Percentiles rank a stretch among this genome's conserved stretches.
phyloP scores from a whole-genome alignment of 2,888 invertebrate species.

The Cerastis leucographa region DNA sequence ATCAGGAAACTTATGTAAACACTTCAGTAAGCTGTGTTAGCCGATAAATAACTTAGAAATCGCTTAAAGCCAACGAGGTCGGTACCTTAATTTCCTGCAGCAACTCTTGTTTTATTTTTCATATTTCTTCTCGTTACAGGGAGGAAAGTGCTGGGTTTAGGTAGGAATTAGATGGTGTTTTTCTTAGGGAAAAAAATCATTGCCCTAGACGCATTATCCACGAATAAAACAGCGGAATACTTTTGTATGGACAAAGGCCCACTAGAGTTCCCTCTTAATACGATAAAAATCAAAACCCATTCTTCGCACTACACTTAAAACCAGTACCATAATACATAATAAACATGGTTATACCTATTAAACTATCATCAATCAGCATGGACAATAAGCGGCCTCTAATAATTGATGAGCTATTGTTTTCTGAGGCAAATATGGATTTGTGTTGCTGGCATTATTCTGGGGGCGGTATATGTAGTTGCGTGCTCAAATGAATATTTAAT shows the following conservation, averaged over 20 bases:
- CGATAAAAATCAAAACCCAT: not conserved
- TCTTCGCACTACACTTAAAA: not conserved
- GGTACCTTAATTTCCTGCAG: slow-evolving; percentile 50
- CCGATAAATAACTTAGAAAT: slow-evolving; percentile 50
- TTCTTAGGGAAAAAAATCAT: no score
- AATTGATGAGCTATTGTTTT: slow-evolving; percentile 52
- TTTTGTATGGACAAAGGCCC: no score
- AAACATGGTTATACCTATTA: slow-evolving; percentile 20
- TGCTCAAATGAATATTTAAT: slow-evolving; percentile 38
- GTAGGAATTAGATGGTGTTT: not conserved
- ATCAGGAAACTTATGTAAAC: slow-evolving; percentile 59
- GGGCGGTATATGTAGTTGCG: slow-evolving; percentile 8
- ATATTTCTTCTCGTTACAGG: slow-evolving; percentile 30
- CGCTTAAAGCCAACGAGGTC: slow-evolving; percentile 38
- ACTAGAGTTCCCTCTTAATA: no score
- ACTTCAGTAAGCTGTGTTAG: slow-evolving; percentile 40
- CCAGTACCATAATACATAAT: slow-evolving; percentile 15
- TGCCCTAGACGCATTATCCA: no score
- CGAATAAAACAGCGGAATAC: no score
- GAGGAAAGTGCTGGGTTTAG: slow-evolving; percentile 7
- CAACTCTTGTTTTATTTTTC: slow-evolving; percentile 46
- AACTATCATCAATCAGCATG: slow-evolving; percentile 33
- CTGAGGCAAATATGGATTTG: slow-evolving; percentile 40
- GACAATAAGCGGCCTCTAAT: slow-evolving; percentile 27
- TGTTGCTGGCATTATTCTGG: slow-evolving; percentile 8